A percentile compares a stretch with the other conserved stretches of the same genome.
phyloP scores from a whole-genome alignment of 2,888 invertebrate genomes.

The Scelioninae gen. 2 region DNA sequence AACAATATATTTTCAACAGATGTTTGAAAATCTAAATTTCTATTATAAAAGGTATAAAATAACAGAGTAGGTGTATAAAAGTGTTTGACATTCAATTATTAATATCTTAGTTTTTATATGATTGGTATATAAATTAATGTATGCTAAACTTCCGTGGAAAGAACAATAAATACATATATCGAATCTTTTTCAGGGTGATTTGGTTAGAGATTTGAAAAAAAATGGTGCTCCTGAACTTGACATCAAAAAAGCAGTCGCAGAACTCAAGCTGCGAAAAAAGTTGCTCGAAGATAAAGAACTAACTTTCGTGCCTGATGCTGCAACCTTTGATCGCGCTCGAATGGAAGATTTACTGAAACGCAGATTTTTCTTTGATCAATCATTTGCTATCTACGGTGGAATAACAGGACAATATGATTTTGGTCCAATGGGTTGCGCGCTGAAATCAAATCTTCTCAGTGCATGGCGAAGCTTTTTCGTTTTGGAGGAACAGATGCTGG shows the following conservation, averaged over 20 bases:
- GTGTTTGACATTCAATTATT: too few relatives aligned
- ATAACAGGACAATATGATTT: conserved; percentile 97
- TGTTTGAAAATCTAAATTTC: too few relatives aligned
- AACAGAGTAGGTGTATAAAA: too few relatives aligned
- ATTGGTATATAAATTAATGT: too few relatives aligned
- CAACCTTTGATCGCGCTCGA: conserved; percentile 91
- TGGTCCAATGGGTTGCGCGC: conserved; percentile 99
- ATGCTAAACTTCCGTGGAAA: too few relatives aligned
- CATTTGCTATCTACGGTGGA: conserved; percentile 99
- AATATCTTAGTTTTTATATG: too few relatives aligned
- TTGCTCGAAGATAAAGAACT: conserved; percentile 94
- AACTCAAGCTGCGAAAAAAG: conserved; percentile 93
- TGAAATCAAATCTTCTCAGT: conserved; percentile 95
- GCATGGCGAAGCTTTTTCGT: conserved; percentile 97
- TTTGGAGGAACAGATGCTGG: conserved; percentile 98
- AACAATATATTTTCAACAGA: too few relatives aligned
- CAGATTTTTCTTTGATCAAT: conserved; percentile 98
- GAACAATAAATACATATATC: neutral
- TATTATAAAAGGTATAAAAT: too few relatives aligned
- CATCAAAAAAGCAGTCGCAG: conserved; percentile 94
- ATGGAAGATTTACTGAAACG: conserved; percentile 98
- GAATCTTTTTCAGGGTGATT: conserved; percentile 91
- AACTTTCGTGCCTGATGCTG: conserved; percentile 82
- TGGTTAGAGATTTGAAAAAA: conserved; percentile 91
- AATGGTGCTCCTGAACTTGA: conserved; percentile 93